Percentiles rank a stretch among this genome's conserved stretches.
Conservation (phyloP, 2,113 vertebrate genomes). For the Tupaia tana region DNA sequence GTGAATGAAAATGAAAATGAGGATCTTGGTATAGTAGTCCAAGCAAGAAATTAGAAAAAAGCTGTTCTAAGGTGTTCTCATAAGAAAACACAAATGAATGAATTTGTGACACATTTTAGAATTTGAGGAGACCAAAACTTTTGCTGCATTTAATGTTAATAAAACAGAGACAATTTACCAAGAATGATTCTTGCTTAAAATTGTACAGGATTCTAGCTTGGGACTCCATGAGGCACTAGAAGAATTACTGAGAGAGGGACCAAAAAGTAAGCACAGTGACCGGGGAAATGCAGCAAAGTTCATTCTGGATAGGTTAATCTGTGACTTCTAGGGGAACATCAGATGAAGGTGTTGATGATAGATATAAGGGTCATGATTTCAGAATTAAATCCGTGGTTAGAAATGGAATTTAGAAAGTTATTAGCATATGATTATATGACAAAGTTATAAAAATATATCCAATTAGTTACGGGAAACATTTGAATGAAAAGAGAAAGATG, state of each 20-base stretch:
- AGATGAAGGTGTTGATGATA: not conserved
- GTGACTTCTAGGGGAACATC: not conserved
- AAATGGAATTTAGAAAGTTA: not conserved
- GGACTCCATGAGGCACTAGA: not conserved
- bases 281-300: not conserved
- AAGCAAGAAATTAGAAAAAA: constrained; percentile 27
- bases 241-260: not conserved
- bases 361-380: not conserved
- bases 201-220: not conserved
- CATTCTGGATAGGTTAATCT: not conserved
- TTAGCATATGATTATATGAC: not conserved
- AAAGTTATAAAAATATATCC: not conserved
- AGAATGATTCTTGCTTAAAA: not conserved
- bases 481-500: not conserved
- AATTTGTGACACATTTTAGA: not conserved
- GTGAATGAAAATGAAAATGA: not conserved
- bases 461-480: not conserved
- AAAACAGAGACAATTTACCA: not conserved
- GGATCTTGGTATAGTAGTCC: not conserved
- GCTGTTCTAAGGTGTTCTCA: not conserved
- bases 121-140: not conserved
- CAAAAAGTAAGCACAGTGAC: not conserved
- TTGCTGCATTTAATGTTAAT: not conserved
- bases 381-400: not conserved
- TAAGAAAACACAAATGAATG: not conserved